Base-by-base conservation (phyloP, 2,888 invertebrate species). In the Drosophila maculinotata region DNA sequence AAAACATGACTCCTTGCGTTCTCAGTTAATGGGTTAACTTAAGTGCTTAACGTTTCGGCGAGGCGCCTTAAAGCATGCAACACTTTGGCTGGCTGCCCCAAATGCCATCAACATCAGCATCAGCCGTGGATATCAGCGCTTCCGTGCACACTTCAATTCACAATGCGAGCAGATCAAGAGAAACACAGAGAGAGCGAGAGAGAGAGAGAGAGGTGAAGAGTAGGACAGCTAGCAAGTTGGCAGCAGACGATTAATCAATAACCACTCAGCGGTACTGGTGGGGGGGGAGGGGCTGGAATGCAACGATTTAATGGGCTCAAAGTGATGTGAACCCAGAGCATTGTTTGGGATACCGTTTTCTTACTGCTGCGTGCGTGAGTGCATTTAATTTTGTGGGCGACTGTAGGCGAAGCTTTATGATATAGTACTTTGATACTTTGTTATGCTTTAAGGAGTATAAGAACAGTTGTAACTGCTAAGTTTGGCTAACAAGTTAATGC, bases 231-330 rank as follows among this genome's bases (percentile, higher is more conserved):
- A 10, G 33, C 26, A 36, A 15, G 47, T 31, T 41, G 54, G 31
- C 63, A 41, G 54, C 52, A 52, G 76, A 57, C 83, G 83, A 79
- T 82, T 83, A 82, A 86, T 87, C 81, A 82, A 82, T 82, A 83
- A 87, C 69, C 80, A 86, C 77, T 83, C 74, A 86, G 23, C 7
- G 7, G 6, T n/a, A n/a, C n/a, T n/a, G 5, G 25, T 2, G 4
- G 5, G 1, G n/a, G n/a, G 1, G 26, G 20, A 33, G 23, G 30
- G 31, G 59, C 36, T 59, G 62, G 48, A 63, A 57, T 54, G 58
- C 52, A 69, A 48, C 69, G 69, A 73, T 78, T 78, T 78, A 77
- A 77, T 78, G 83, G 83, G 42, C 64, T 59, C 79, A 58, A 59
- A 78, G 82, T 73, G 66, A 72, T 64, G 59, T 26, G 53, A 38